Evolutionary conservation across 2,113 vertebrate genomes (phyloP).

Genomic region (Microtus pennsylvanicus): DNA sequence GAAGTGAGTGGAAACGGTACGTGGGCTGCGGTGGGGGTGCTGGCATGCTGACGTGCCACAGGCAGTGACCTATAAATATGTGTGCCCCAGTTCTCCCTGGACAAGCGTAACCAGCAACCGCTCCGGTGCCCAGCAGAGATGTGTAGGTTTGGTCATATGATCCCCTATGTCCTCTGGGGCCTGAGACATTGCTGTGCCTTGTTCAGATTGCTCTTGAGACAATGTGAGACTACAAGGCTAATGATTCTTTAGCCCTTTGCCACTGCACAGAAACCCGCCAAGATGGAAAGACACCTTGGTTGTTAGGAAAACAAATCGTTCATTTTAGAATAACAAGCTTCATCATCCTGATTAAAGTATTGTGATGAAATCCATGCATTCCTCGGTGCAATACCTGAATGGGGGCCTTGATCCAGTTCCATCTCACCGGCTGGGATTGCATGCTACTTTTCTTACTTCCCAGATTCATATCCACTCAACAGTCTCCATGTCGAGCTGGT

Average conservation of each 20-base stretch:
- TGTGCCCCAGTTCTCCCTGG: constrained; percentile 27
- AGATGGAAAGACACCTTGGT: background rate
- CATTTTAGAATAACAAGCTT: background rate
- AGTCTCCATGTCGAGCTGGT: background rate
- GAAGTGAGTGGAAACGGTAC: constrained; percentile 60
- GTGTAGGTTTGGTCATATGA: background rate
- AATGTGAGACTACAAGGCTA: background rate
- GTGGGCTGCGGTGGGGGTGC: background rate
- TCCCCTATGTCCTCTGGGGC: background rate
- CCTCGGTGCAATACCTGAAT: background rate
- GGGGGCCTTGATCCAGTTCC: too few species aligned
- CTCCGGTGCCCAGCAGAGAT: background rate
- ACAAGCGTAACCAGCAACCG: background rate
- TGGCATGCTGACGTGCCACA: background rate
- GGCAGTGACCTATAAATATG: background rate
- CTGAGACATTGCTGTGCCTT: background rate
- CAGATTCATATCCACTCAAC: background rate
- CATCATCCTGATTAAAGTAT: background rate
- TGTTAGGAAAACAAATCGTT: background rate
- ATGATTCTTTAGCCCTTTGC: background rate
- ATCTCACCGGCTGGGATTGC: background rate
- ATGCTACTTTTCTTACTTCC: background rate
- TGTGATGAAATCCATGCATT: background rate
- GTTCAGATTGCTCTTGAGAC: background rate
- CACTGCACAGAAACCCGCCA: background rate